Evolutionary conservation across 2,113 vertebrate genomes (phyloP).

Genomic region (Speoplatyrhinus poulsoni): DNA sequence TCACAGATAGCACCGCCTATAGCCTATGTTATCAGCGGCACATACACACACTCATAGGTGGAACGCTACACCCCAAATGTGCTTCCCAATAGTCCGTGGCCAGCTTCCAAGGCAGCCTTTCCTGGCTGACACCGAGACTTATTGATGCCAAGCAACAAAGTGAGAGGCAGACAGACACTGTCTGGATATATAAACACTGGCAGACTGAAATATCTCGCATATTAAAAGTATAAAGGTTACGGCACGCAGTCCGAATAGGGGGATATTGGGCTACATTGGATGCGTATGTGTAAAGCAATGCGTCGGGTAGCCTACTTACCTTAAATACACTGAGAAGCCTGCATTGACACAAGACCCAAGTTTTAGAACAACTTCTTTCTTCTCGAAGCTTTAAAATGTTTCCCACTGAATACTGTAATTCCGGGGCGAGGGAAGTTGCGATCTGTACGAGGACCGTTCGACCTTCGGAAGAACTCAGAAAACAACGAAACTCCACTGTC

Average conservation of each 20-base stretch:
- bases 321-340: slow-evolving; percentile 50
- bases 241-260: slow-evolving; percentile 12
- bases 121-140: slow-evolving; percentile 63
- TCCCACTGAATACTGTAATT: neutral
- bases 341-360: slow-evolving; percentile 38
- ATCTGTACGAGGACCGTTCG: slow-evolving; percentile 16
- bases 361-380: slow-evolving; percentile 16
- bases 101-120: slow-evolving; percentile 51
- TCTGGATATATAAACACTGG: slow-evolving; percentile 6
- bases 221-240: slow-evolving; percentile 38
- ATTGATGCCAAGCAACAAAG: slow-evolving; percentile 64
- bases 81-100: slow-evolving; percentile 53
- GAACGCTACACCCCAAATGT: slow-evolving; percentile 52
- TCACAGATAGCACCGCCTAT: too few species aligned
- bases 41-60: slow-evolving; percentile 26
- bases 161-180: slow-evolving; percentile 22
- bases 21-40: slow-evolving; percentile 6
- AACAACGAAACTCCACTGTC: slow-evolving; percentile 18
- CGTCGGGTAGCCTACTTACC: slow-evolving; percentile 56
- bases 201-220: slow-evolving; percentile 47
- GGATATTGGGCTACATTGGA: neutral
- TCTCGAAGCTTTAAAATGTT: neutral
- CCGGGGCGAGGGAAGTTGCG: slow-evolving; percentile 20
- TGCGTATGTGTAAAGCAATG: slow-evolving; percentile 3
- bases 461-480: slow-evolving; percentile 46